Evolutionary conservation across 1,140 invertebrate genomes (phyloP).

Genomic region (Doryteuthis pealeii): DNA sequence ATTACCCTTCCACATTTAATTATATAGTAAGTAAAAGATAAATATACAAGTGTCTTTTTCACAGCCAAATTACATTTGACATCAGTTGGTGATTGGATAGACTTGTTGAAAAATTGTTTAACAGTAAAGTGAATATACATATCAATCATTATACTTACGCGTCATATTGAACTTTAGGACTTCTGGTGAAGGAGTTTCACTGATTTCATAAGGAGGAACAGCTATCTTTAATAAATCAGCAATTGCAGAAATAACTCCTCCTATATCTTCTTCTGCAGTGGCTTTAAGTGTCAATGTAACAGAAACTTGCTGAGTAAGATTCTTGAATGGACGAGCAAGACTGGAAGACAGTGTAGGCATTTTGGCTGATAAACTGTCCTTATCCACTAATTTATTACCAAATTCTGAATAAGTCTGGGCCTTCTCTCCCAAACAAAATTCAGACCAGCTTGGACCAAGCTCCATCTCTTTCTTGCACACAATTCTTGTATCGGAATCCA

Average conservation of each 20-base stretch:
- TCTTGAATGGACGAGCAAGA: slow-evolving; percentile 41
- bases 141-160: slow-evolving; percentile 34
- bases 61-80: no score
- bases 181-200: slow-evolving; percentile 55
- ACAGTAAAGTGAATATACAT: no score
- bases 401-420: slow-evolving; percentile 11
- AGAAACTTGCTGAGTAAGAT: slow-evolving; percentile 70
- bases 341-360: slow-evolving; percentile 37
- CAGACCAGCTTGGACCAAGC: slow-evolving; percentile 26
- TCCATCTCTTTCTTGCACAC: slow-evolving; percentile 31
- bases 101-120: no score
- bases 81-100: no score
- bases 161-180: slow-evolving; percentile 43
- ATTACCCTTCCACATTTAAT: no score
- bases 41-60: no score
- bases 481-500: slow-evolving; percentile 23
- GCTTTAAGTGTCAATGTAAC: slow-evolving; percentile 89
- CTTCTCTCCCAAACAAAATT: slow-evolving; percentile 30
- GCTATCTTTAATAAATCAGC: slow-evolving; percentile 90
- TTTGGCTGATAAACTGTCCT: slow-evolving; percentile 36
- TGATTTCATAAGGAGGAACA: slow-evolving; percentile 57
- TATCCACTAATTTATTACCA: neutral
- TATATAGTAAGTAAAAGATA: no score
- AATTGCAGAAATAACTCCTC: slow-evolving; percentile 83
- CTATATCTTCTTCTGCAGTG: slow-evolving; percentile 87